phyloP scores from a whole-genome alignment of 1,140 invertebrate species.

The Ericerus pela region DNA sequence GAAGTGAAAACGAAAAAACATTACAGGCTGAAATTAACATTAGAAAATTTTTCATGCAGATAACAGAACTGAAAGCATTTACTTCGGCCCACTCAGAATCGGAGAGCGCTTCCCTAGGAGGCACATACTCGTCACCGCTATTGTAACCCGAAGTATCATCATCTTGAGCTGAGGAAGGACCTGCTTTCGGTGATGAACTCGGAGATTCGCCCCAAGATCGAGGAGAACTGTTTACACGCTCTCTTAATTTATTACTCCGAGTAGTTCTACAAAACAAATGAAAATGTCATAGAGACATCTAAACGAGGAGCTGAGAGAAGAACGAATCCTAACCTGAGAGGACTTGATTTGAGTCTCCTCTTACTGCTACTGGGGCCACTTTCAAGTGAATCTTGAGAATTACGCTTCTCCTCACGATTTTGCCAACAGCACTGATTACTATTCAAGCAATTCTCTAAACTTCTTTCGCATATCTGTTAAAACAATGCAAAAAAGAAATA shows the following conservation, averaged over 20 bases:
- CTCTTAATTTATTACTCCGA: slow-evolving; percentile 31
- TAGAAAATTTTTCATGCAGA: neutral
- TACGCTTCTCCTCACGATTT: slow-evolving; percentile 36
- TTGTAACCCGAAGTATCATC: slow-evolving; percentile 45
- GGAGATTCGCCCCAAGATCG: slow-evolving; percentile 21
- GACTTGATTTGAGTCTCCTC: slow-evolving; percentile 40
- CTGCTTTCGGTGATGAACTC: slow-evolving; percentile 16
- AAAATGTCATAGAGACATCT: neutral
- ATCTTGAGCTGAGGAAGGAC: slow-evolving; percentile 33
- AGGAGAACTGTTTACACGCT: slow-evolving; percentile 23
- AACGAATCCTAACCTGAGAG: slow-evolving; percentile 32
- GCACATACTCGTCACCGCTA: slow-evolving; percentile 58
- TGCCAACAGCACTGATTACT: slow-evolving; percentile 32
- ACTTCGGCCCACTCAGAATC: slow-evolving; percentile 45
- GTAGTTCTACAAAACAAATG: slow-evolving; percentile 27
- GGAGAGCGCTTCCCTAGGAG: slow-evolving; percentile 37
- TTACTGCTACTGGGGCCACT: slow-evolving; percentile 41
- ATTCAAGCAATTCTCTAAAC: slow-evolving; percentile 28
- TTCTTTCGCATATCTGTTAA: slow-evolving; percentile 18
- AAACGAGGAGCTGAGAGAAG: neutral
- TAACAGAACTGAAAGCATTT: slow-evolving; percentile 14
- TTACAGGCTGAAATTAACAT: neutral
- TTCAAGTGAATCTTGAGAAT: slow-evolving; percentile 32
- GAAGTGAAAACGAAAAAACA: slow-evolving; percentile 20
- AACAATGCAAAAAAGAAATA: neutral